These are phyloP conservation scores for Etheostoma perlongum DNA, from an alignment of 2,797 vertebrate genomes.

Conservation along the genomic window DNA sequence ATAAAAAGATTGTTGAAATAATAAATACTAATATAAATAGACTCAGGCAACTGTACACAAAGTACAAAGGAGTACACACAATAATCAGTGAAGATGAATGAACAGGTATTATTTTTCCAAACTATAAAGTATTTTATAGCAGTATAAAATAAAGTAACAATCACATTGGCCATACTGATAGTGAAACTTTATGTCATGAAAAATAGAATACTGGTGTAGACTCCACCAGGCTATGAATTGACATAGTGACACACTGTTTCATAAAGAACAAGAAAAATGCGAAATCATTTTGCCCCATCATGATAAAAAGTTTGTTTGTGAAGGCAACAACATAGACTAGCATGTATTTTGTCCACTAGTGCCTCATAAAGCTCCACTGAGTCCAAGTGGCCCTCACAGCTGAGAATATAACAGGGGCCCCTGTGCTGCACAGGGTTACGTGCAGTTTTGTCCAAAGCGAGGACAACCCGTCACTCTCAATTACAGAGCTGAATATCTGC, in stretches of 20 bases:
- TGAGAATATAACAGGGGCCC: conserved; percentile 75
- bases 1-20: neutral
- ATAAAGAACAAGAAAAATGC: neutral
- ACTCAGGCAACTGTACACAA: neutral
- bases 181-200: neutral
- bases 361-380: conserved; percentile 82
- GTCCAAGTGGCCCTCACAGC: conserved; percentile 72
- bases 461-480: conserved; percentile 84
- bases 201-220: neutral
- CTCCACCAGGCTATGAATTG: neutral
- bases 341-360: conserved; percentile 52
- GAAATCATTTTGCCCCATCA: neutral
- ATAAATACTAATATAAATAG: neutral
- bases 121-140: neutral
- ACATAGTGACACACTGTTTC: neutral
- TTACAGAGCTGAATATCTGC: conserved; percentile 83
- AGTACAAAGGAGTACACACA: neutral
- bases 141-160: neutral
- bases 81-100: neutral
- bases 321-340: conserved; percentile 24
- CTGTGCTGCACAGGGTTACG: conserved; percentile 69
- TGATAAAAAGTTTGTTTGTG: neutral
- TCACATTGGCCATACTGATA: neutral
- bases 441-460: conserved; percentile 70
- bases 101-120: neutral